Evolutionary conservation across 2,797 vertebrate species (phyloP), one percentile per base, ranked within the genome.

Genomic region (Pteronotus mesoamericanus): DNA sequence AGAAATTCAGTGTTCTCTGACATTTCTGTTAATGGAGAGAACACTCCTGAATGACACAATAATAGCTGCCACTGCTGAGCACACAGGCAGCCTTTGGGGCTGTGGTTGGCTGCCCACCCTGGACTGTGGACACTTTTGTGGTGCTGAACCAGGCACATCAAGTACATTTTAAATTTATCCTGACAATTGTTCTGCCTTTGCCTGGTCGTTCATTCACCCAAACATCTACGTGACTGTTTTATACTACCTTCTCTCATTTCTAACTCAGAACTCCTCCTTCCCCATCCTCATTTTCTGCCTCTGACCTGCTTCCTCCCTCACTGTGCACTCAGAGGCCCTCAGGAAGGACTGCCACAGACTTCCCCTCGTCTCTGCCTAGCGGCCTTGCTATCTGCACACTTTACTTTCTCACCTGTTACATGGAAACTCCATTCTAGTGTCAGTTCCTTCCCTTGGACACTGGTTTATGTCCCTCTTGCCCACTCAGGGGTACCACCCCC

Each of bases 41-140:
- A 11, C 24, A 9, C 19, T 85, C 78, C 66, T 59, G 26, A 87
- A 21, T 74, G 51, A 22, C 12, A 71, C 32, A 48, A 3, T 55
- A 64, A 69, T 12, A 89, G 39, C 46, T 34, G 10, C 42, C 9
- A 15, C 14, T 14, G 7, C 26, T 9, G 42, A 88, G 6, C 64
- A 42, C 15, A 14, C 5, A 37, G 42, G 34, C 24, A 79, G 10
- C 11, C 39, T 6, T 64, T 24, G 15, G n/a, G 29, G 2, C 53
- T 72, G 6, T 0, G 0, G 2, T 8, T 34, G 18, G 37, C 9
- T 48, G 34, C 19, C 19, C 6, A 9, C 19, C 32, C 9, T 24
- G 34, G 51, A 55, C 57, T 44, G 0, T 37, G 39, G 19, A 39
- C 0, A 1, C 4, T 42, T 8, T 22, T n/a, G 0, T 19, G 24